These are phyloP conservation scores for Encarsia formosa DNA, from an alignment of 2,888 invertebrate genomes.

Conservation along the genomic window DNA sequence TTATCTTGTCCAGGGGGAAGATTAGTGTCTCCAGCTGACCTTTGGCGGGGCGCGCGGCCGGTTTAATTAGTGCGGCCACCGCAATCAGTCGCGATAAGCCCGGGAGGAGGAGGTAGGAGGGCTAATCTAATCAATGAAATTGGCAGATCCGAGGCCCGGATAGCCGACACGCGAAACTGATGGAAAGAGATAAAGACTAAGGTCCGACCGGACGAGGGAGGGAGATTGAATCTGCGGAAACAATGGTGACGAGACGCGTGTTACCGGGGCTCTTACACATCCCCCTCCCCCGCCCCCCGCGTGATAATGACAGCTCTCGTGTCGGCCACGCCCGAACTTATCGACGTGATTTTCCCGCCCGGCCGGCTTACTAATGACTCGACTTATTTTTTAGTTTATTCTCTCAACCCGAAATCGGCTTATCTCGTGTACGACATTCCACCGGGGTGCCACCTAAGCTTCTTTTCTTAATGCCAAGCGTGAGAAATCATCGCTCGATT, in stretches of 20 bases:
- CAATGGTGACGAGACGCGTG: neutral
- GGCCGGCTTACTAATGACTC: neutral
- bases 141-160: slow-evolving; percentile 37
- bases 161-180: slow-evolving; percentile 29
- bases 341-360: neutral
- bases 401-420: neutral
- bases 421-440: too few species aligned
- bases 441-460: too few species aligned
- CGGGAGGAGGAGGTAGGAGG: slow-evolving; percentile 16
- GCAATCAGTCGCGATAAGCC: slow-evolving; percentile 38
- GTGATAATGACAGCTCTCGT: slow-evolving; percentile 50
- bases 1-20: slow-evolving; percentile 18
- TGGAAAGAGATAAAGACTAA: slow-evolving; percentile 14
- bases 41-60: too few species aligned
- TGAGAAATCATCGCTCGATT: too few species aligned
- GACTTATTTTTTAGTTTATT: too few species aligned
- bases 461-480: neutral
- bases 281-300: slow-evolving; percentile 35
- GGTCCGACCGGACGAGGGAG: neutral
- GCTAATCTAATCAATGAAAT: slow-evolving; percentile 49
- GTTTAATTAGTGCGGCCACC: slow-evolving; percentile 48
- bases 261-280: slow-evolving; percentile 28
- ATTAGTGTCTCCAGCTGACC: too few species aligned
- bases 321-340: slow-evolving; percentile 19
- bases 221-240: neutral